These are phyloP conservation scores for Therioaphis trifolii DNA, from an alignment of 2,888 invertebrate genomes.

Conservation along the genomic window DNA sequence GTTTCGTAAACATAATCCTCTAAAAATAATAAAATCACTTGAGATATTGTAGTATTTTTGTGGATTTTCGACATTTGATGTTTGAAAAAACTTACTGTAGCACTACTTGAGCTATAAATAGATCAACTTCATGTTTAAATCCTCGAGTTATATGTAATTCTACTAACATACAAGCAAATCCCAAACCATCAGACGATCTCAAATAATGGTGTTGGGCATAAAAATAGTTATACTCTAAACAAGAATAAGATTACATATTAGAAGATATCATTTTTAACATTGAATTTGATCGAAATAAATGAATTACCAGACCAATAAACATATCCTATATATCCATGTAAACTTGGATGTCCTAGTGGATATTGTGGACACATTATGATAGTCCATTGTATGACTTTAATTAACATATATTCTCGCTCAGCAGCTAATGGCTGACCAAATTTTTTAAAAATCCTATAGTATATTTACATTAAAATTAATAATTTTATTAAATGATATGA, in stretches of 20 bases:
- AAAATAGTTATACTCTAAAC: slow-evolving; percentile 83
- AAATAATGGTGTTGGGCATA: slow-evolving; percentile 91
- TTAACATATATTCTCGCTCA: slow-evolving; percentile 82
- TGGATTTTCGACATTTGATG: slow-evolving; percentile 30
- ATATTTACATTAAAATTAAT: no score
- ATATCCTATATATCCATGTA: slow-evolving; percentile 86
- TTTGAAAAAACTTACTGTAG: slow-evolving; percentile 77
- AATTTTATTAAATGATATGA: background rate
- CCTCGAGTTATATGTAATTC: slow-evolving; percentile 87
- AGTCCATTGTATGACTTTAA: slow-evolving; percentile 82
- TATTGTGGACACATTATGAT: slow-evolving; percentile 71
- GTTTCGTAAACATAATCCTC: slow-evolving; percentile 85
- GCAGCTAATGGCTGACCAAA: slow-evolving; percentile 54
- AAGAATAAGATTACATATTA: slow-evolving; percentile 60
- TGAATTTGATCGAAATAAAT: slow-evolving; percentile 31
- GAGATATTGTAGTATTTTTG: background rate
- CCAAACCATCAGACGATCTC: slow-evolving; percentile 86
- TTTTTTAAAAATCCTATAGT: slow-evolving; percentile 61
- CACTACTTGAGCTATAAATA: slow-evolving; percentile 94
- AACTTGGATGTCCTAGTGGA: slow-evolving; percentile 78
- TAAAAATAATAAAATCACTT: slow-evolving; percentile 68
- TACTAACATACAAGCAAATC: slow-evolving; percentile 88
- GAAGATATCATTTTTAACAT: background rate
- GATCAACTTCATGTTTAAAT: slow-evolving; percentile 86
- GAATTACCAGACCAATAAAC: slow-evolving; percentile 81